Evolutionary conservation across 2,888 invertebrate species (phyloP), one percentile per base, ranked within the genome.

Genomic region (Caenorhabditis doughertyi): DNA sequence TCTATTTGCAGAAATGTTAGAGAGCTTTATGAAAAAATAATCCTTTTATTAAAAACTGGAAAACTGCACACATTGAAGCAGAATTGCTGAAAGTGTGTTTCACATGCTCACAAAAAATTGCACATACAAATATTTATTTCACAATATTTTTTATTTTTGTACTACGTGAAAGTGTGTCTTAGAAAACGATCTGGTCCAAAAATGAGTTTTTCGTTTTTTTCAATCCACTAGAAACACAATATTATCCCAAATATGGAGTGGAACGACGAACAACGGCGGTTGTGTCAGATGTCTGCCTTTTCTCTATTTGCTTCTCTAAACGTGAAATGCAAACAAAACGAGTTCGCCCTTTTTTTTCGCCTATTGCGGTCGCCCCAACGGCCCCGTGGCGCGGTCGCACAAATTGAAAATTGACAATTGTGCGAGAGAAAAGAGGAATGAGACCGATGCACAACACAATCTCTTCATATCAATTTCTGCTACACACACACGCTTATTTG

Each of bases 311-410:
- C 51, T 44, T 58, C 67, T 51, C 68, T 68, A 67, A 67, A 77
- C 68, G 77, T 77, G 68, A 62, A 77, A 77, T 62, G 77, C 77
- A 77, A 77, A 77, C 77, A 77, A 76, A 76, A 76, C 68, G 76
- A 60, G 68, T 68, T 77, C 77, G 65, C 74, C 47, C 8, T 49
- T 65, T 62, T 65, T 68, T 77, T 53, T 64, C 55, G 68, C 64
- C 60, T 65, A 56, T 58, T 55, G 55, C 47, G 42, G 44, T 9
- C 32, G 39, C 13, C 27, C 16, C 18, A 11, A 25, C 25, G 25
- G 25, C 16, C 16, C n/a, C 72, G 21, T n/a, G 65, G 13, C 25
- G 25, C 42, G 42, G 35, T 25, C 73, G 21, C 72, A 62, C 58
- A 71, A 58, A 71, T 62, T 39, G 55, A 27, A 35, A 71, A 47